Conservation (phyloP, 2,113 vertebrate genomes). For the Camarhynchus parvulus region DNA sequence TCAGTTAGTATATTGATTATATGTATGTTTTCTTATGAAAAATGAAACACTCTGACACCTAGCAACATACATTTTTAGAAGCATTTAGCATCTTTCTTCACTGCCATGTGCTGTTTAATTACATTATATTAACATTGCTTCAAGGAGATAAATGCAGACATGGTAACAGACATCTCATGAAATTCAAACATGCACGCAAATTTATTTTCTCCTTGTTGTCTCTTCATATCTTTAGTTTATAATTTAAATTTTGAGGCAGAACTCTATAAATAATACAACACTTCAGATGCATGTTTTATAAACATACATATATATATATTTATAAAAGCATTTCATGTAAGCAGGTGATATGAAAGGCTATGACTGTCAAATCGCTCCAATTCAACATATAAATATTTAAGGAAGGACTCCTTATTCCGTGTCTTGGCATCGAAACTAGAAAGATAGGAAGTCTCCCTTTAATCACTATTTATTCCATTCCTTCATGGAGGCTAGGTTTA, state of each 20-base stretch:
- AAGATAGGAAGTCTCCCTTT: neutral
- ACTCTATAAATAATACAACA: neutral
- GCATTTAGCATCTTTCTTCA: neutral
- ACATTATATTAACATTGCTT: neutral
- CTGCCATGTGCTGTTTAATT: neutral
- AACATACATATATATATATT: neutral
- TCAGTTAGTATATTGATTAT: neutral
- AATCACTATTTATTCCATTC: neutral
- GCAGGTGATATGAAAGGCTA: neutral
- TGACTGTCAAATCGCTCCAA: neutral
- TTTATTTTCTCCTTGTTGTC: neutral
- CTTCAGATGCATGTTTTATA: neutral
- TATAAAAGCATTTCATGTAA: neutral
- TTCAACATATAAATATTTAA: neutral
- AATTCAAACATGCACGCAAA: neutral
- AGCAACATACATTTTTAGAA: neutral
- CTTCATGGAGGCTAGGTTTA: neutral
- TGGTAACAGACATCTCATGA: neutral
- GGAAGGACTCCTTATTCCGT: neutral
- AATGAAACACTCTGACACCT: neutral
- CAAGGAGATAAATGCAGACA: neutral
- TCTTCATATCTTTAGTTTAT: neutral
- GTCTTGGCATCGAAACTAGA: neutral
- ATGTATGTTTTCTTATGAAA: neutral
- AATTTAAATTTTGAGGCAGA: neutral